phyloP scores from a whole-genome alignment of 2,113 vertebrate species.

The Cyanistes caeruleus region DNA sequence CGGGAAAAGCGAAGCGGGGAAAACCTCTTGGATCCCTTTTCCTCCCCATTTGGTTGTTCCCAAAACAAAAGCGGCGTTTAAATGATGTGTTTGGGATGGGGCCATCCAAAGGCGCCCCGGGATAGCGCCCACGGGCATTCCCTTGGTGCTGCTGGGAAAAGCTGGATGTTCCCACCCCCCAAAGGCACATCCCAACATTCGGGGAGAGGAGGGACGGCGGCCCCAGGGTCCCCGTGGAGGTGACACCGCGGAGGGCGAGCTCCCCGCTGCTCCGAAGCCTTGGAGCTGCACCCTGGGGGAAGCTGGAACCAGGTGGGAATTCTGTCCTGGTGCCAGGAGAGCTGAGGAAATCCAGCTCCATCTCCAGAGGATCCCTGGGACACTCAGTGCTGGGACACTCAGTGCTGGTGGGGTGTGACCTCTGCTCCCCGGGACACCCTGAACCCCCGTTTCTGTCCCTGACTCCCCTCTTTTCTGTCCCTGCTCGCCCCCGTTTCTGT shows the following conservation, averaged over 20 bases:
- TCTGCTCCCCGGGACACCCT: too few species aligned
- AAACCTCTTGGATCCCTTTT: accelerated
- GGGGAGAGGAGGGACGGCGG: neutral
- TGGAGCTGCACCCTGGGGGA: neutral
- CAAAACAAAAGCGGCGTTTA: neutral
- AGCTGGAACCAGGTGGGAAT: neutral
- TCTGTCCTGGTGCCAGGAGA: neutral
- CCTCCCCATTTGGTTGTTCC: neutral
- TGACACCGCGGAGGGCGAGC: neutral
- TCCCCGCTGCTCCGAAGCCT: too few species aligned
- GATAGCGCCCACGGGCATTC: too few species aligned
- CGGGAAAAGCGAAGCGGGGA: neutral
- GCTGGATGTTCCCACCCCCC: accelerated
- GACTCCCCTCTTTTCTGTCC: too few species aligned
- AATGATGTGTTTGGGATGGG: accelerated
- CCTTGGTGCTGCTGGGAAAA: neutral
- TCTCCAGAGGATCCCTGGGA: too few species aligned
- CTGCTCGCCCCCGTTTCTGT: too few species aligned
- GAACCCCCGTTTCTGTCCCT: too few species aligned
- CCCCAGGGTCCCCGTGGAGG: neutral
- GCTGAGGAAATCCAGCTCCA: too few species aligned
- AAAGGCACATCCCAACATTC: accelerated
- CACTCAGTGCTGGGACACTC: too few species aligned
- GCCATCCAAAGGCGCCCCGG: too few species aligned
- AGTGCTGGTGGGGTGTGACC: too few species aligned